Evolutionary conservation across 2,113 vertebrate genomes (phyloP), one percentile per base, ranked within the genome.

Genomic region (Cynopterus brachyotis): DNA sequence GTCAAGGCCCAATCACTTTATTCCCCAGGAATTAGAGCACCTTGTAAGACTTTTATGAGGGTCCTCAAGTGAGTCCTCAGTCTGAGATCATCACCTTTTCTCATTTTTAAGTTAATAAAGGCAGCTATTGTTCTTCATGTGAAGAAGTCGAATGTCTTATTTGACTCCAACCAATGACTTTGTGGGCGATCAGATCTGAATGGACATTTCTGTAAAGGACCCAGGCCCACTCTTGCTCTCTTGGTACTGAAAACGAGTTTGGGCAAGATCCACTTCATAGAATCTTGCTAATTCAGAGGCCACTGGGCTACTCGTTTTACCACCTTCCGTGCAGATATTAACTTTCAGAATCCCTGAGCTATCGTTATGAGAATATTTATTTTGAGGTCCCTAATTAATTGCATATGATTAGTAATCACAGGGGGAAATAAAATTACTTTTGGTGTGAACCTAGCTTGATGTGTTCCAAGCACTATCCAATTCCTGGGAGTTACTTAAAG

Each of bases 281-380:
- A 73, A 73, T 92, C 76, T 64, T 57, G 50, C 55, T 94, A 91
- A 81, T 50, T 78, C 26, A 22, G 72, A 93, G 78, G 60, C 88
- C 94, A 91, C 53, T 75, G 78, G 62, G 37, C 28, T 89, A 62
- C 83, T 89, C 84, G 96, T 22, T 82, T 97, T 94, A 95, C 78
- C 83, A 81, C 59, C 60, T 42, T 83, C 47, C 57, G 57, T 20
- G 11, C 26, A 93, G 82, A 95, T 40, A 80, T 28, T 94, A 55
- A 80, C 92, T 96, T 93, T 91, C 72, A 94, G 70, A 95, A 66
- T 91, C 72, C 64, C 81, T 87, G 60, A 93, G 85, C 73, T 62
- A 40, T 79, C 60, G 5, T 24, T 24, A 64, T 1, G 22, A 93
- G 59, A 72, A 70, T 30, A 78, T 37, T 83, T 91, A 66, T 55